Base-by-base conservation (phyloP, 1,140 invertebrate species). In the Dendrolimus punctatus region DNA sequence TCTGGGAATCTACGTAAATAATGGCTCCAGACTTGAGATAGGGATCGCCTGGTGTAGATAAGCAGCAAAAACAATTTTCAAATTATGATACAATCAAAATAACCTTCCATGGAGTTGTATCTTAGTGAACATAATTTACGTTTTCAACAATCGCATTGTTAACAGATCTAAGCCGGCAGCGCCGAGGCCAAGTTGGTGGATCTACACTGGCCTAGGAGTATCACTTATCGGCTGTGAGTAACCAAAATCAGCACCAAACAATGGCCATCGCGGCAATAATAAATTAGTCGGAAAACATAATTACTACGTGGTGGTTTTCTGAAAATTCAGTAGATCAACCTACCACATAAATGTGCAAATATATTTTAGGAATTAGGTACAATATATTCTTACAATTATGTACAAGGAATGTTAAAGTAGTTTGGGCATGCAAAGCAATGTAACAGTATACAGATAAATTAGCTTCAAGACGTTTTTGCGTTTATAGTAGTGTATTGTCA, bases 121-220 rank as follows among this genome's bases (percentile, higher is more conserved):
- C 58, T 64, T 51, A 55, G 58, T 49, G 58, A 57, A 58, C 57
- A 58, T 60, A 58, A 58, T 58, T 60, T 53, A 58, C 64, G 62
- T 68, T 64, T 68, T 62, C 67, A 69, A 69, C 67, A 69, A 66
- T 64, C 57, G 54, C 54, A 56, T 58, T 59, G 64, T 64, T 66
- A 66, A 58, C 60, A 55, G 42, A 58, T 62, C 39, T 65, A 39
- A 51, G 37, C 41, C 50, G 37, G 43, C 10, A 8, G 48, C 46
- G 7, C 9, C 53, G 58, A 58, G 57, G 63, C 52, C 62, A 42
- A 42, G 37, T 40, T 8, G 51, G 43, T 10, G 10, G 40, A 37
- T 23, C 52, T 43, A 43, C 39, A 23, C 45, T 43, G 53, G 46
- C 46, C 37, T 8, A 23, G 6, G 46, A 23, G 38, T 52, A 52